These are phyloP conservation scores for Coenobita brevimanus DNA, from an alignment of 1,140 invertebrate species.

Conservation along the genomic window DNA sequence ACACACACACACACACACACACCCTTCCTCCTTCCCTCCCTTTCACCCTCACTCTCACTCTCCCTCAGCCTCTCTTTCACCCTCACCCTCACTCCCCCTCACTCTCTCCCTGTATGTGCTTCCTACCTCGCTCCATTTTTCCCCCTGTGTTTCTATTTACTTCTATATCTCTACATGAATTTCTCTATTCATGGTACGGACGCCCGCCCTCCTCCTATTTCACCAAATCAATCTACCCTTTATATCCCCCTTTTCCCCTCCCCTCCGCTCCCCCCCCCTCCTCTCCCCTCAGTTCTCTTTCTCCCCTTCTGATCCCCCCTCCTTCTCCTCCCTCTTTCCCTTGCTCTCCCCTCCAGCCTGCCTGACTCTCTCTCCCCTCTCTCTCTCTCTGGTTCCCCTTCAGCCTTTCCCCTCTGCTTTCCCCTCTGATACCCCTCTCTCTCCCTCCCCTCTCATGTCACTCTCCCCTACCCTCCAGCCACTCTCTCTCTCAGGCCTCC, in stretches of 20 bases:
- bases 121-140: neutral
- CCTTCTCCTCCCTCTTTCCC: neutral
- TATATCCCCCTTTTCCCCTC: constrained; percentile 28
- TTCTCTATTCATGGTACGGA: constrained; percentile 33
- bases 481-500: neutral
- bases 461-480: neutral
- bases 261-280: neutral
- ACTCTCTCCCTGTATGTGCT: neutral
- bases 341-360: neutral
- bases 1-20: neutral
- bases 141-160: constrained; percentile 26
- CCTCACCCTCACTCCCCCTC: neutral
- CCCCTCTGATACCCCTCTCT: neutral
- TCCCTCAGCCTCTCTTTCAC: neutral
- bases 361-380: neutral
- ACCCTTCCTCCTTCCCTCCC: neutral
- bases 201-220: constrained; percentile 38
- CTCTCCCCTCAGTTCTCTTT: neutral
- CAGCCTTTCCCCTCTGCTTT: constrained; percentile 6
- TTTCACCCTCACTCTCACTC: neutral
- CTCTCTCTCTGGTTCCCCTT: neutral
- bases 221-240: constrained; percentile 44
- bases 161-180: constrained; percentile 35
- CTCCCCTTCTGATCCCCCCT: too few species aligned
- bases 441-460: too few species aligned